phyloP scores from a whole-genome alignment of 2,888 invertebrate genomes.

The Halictus quadricinctus region DNA sequence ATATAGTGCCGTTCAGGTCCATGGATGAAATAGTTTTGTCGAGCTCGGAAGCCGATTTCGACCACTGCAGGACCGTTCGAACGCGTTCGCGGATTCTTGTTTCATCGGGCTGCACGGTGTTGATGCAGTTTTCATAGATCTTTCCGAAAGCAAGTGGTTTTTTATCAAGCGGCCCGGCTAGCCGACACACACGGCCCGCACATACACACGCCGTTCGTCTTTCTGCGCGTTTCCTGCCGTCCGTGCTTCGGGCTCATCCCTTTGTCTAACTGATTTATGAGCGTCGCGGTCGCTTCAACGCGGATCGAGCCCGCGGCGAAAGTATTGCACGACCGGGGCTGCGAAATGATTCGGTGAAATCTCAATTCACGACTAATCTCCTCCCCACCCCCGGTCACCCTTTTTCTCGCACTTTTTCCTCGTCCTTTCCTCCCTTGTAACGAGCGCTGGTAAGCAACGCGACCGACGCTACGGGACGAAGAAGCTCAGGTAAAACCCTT shows the following conservation, averaged over 20 bases:
- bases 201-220: conserved; percentile 27
- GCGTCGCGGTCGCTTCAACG: conserved; percentile 16
- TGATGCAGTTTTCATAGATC: conserved; percentile 46
- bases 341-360: conserved; percentile 44
- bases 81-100: background rate
- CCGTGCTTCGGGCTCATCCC: conserved; percentile 35
- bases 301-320: conserved; percentile 26
- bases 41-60: background rate
- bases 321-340: conserved; percentile 30
- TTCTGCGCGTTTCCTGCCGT: conserved; percentile 29
- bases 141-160: conserved; percentile 37
- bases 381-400: no score
- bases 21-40: background rate
- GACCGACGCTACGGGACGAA: background rate
- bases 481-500: background rate
- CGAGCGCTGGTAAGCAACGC: background rate
- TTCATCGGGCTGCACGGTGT: background rate
- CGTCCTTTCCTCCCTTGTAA: background rate
- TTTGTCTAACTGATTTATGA: conserved; percentile 58
- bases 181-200: conserved; percentile 16
- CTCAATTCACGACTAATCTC: conserved; percentile 29
- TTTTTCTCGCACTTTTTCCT: background rate
- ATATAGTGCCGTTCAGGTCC: background rate
- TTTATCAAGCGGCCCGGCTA: conserved; percentile 42
- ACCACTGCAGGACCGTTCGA: background rate